Evolutionary conservation across 2,888 invertebrate species (phyloP).

Genomic region (Tolmerus cingulatus): DNA sequence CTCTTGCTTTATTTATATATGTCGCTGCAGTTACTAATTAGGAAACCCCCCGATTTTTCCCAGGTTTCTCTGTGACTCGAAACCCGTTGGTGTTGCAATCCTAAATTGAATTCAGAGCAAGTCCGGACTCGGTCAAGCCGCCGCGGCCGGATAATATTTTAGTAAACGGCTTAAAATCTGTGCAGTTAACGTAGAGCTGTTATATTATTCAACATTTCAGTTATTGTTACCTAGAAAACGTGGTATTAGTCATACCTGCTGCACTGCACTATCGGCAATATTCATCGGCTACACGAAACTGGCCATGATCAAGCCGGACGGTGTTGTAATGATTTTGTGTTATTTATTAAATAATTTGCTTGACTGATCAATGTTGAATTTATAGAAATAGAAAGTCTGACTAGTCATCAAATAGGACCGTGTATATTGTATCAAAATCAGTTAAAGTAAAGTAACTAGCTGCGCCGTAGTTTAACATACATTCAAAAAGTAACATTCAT

Average conservation of each 20-base stretch:
- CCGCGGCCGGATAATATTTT: background rate
- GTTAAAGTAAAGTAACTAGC: background rate
- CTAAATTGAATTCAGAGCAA: background rate
- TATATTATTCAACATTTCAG: background rate
- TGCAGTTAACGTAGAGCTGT: background rate
- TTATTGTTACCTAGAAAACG: background rate
- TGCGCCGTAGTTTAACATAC: background rate
- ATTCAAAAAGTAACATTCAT: background rate
- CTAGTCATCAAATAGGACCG: background rate
- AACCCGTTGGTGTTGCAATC: background rate
- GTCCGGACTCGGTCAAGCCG: background rate
- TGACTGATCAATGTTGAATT: background rate
- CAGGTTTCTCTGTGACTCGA: background rate
- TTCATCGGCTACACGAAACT: background rate
- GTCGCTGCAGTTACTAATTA: background rate
- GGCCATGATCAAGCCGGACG: background rate
- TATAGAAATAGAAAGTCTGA: background rate
- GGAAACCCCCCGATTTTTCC: background rate
- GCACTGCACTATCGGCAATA: background rate
- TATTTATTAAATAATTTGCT: background rate
- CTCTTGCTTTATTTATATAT: background rate
- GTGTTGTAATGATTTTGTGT: background rate
- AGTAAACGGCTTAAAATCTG: background rate
- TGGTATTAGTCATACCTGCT: background rate
- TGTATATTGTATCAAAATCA: background rate